Conservation (phyloP, 2,797 vertebrate genomes). For the Sebastes aleutianus region DNA sequence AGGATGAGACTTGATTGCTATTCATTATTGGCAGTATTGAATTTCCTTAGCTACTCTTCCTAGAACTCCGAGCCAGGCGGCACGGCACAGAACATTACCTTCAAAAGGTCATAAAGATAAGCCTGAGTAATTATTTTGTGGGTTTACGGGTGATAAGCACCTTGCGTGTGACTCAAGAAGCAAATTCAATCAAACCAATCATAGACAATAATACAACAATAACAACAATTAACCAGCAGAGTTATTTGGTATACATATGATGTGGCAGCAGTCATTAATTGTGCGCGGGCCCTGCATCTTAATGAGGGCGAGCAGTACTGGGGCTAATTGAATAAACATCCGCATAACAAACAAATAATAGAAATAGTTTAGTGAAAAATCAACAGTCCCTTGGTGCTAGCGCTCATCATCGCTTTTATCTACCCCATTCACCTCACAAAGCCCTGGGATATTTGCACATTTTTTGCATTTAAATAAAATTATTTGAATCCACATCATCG, state of each 20-base stretch:
- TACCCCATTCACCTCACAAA: slow-evolving; percentile 41
- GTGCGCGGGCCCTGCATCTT: slow-evolving; percentile 25
- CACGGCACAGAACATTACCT: slow-evolving; percentile 30
- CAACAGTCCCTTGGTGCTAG: slow-evolving; percentile 28
- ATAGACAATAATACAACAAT: slow-evolving; percentile 36
- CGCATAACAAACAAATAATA: slow-evolving; percentile 57
- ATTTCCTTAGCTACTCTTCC: slow-evolving; percentile 32
- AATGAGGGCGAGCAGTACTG: slow-evolving; percentile 26
- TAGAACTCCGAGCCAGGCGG: neutral
- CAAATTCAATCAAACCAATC: slow-evolving; percentile 60
- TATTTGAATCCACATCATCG: slow-evolving; percentile 47
- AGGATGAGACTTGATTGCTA: slow-evolving; percentile 24
- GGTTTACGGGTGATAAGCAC: slow-evolving; percentile 52
- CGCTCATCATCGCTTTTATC: slow-evolving; percentile 44
- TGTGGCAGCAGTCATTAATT: slow-evolving; percentile 32
- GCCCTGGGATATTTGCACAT: slow-evolving; percentile 47
- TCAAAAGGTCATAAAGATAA: slow-evolving; percentile 65
- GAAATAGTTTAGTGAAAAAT: slow-evolving; percentile 52
- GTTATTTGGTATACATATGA: slow-evolving; percentile 44
- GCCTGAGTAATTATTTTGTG: slow-evolving; percentile 58
- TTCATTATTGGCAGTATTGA: slow-evolving; percentile 32
- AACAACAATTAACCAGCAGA: slow-evolving; percentile 50
- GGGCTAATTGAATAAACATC: slow-evolving; percentile 53
- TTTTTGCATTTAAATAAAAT: slow-evolving; percentile 55
- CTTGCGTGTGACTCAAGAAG: slow-evolving; percentile 37